These are phyloP conservation scores for Chrysina gloriosa DNA, from an alignment of 2,888 invertebrate species.

Conservation along the genomic window DNA sequence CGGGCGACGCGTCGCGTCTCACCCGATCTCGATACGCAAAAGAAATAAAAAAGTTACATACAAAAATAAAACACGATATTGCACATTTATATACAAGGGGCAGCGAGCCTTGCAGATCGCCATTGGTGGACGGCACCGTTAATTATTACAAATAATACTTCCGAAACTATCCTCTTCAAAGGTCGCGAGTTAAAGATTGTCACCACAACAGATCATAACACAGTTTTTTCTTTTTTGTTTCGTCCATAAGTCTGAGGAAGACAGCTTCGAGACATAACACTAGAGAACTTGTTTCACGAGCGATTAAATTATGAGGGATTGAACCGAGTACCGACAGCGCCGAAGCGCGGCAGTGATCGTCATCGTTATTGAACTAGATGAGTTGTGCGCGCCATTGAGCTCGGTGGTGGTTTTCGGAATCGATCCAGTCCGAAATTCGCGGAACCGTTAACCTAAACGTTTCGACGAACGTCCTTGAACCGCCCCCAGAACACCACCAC, in stretches of 20 bases:
- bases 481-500: not conserved
- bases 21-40: slow-evolving; percentile 12
- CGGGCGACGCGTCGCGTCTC: no score
- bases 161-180: slow-evolving; percentile 26
- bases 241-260: not conserved
- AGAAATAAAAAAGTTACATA: no score
- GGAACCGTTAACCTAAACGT: not conserved
- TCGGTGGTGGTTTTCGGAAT: not conserved
- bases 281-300: slow-evolving; percentile 21
- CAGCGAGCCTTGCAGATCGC: not conserved
- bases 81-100: slow-evolving; percentile 28
- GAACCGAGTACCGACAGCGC: no score
- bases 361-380: slow-evolving; percentile 17
- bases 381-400: not conserved
- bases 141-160: not conserved
- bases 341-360: slow-evolving; percentile 21
- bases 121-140: slow-evolving; percentile 3
- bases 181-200: slow-evolving; percentile 15
- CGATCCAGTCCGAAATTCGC: not conserved
- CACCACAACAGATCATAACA: slow-evolving; percentile 36
- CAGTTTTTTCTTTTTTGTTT: no score
- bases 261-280: not conserved
- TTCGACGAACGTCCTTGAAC: not conserved
- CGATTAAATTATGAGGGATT: no score
- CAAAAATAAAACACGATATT: slow-evolving; percentile 36